Evolutionary conservation across 2,113 vertebrate species (phyloP).

Genomic region (Podiceps cristatus): DNA sequence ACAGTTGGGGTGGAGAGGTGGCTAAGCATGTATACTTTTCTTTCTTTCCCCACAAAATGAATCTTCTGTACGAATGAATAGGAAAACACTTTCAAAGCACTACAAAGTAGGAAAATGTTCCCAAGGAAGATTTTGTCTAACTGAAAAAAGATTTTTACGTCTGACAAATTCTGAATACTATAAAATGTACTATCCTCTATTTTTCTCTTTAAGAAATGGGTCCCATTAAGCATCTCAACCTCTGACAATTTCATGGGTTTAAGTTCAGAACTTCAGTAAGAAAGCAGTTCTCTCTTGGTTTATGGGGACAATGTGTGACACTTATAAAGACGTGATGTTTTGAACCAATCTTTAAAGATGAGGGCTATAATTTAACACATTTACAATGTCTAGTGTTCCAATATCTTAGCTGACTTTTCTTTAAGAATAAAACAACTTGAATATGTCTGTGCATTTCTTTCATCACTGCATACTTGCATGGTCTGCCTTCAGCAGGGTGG

Average conservation of each 20-base stretch:
- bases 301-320: not conserved
- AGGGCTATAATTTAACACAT: not conserved
- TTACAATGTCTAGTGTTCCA: not conserved
- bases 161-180: not conserved
- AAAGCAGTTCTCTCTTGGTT: not conserved
- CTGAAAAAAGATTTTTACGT: not conserved
- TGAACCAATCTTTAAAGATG: not conserved
- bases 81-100: not conserved
- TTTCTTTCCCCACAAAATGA: not conserved
- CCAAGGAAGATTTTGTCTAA: not conserved
- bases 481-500: not conserved
- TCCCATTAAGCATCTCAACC: not conserved
- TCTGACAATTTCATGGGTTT: not conserved
- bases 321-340: not conserved
- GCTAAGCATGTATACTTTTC: not conserved
- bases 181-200: not conserved
- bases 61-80: not conserved
- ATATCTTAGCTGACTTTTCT: not conserved
- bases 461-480: not conserved
- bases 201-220: not conserved
- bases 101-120: not conserved
- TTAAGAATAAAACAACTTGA: not conserved
- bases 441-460: not conserved
- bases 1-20: not conserved
- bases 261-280: not conserved